Base-by-base conservation (phyloP, 1,140 invertebrate genomes). In the Coboldia fuscipes region DNA sequence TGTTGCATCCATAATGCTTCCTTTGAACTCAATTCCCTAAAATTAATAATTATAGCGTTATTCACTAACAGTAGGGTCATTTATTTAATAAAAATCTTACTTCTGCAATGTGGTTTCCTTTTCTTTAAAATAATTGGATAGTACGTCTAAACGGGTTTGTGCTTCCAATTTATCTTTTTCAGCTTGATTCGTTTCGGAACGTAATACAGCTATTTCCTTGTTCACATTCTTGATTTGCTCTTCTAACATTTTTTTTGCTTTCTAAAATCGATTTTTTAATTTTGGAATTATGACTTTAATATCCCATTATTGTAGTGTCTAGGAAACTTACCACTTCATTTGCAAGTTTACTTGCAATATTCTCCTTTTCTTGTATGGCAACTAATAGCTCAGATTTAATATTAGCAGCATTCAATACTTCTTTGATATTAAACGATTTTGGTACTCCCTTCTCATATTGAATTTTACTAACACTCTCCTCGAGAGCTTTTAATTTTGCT, bases 111-210 rank as follows among this genome's bases (percentile, higher is more conserved):
- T 73, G 14, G 70, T 63, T 58, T 90, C 84, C 46, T 82, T 79
- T 40, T 88, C 80, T 46, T 85, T 77, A 56, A 90, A 90, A 48
- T 86, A 88, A 45, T 75, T 76, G 0, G 76, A 75, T 21, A 90
- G 57, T 5, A 89, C 83, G 51, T 83, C 73, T 1, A 90, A 61
- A 43, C 79, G 70, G 0, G 80, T 86, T 44, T 75, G 64, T 1
- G 79, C 75, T 49, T 88, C 81, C 13, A 74, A 60, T 40, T 78
- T 78, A 39, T 80, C 77, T 41, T 75, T 74, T 42, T 78, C 75
- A 2, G 72, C 70, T 35, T 68, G 62, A 47, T 72, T 70, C 37
- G 73, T 73, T 40, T 74, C 68, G 38, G 72, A 62, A 26, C 61
- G 64, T 3, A 75, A 51, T 21, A 57, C 54, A 32, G 56, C 44